Evolutionary conservation across 2,888 invertebrate species (phyloP), one percentile per base, ranked within the genome.

Genomic region (Tachystola acroxantha): DNA sequence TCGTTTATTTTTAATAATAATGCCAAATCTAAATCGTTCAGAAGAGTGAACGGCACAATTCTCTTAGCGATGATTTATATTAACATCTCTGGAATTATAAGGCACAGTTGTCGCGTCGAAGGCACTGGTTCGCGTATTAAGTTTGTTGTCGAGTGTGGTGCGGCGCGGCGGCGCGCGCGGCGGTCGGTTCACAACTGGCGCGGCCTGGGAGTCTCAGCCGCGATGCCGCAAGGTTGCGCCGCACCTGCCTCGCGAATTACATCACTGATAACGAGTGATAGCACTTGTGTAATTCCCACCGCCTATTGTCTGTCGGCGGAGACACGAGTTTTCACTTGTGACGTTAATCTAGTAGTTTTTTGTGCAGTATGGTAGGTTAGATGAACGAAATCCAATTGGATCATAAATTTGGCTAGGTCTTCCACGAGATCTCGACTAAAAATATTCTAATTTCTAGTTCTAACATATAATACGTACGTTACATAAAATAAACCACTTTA

Each of bases 31-130:
- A n/a, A n/a, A n/a, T n/a, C n/a, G n/a, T n/a, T n/a, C n/a, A n/a
- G n/a, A n/a, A n/a, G n/a, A n/a, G n/a, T 5, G 20, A 6, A 20
- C 20, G 20, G 7, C 7, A 20, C 3, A 19, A 19, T 19, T 5
- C 19, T 19, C 7, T 19, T 7, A 7, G 19, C 4, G 19, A 19
- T n/a, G n/a, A 2, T 20, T 20, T 20, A 9, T 11, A n/a, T 16
- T 25, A 30, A 32, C 25, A 37, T 28, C n/a, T n/a, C n/a, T n/a
- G n/a, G n/a, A n/a, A n/a, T n/a, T n/a, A n/a, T 50, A 65, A 69
- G 63, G 71, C 71, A 74, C 81, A 72, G 51, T 73, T 50, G 68
- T 53, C 57, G 42, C 46, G 57, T 46, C 57, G 39, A 64, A 76
- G 77, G 76, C 72, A 66, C 78, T 46, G 64, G 34, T 16, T 35